Percentiles rank a stretch among this genome's conserved stretches.
Conservation (phyloP, 2,888 invertebrate species). For the Stegophylla sp. region DNA sequence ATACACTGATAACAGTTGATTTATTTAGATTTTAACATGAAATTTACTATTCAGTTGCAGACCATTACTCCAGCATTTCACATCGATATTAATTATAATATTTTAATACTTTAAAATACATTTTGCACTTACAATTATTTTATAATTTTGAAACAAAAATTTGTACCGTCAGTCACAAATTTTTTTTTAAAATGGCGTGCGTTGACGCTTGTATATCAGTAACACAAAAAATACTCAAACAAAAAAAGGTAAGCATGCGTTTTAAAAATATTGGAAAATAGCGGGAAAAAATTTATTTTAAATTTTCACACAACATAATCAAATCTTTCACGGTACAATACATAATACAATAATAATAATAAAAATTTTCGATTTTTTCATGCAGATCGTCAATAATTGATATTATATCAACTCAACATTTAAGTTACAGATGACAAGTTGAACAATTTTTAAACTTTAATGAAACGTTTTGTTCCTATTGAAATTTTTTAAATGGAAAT, state of each 20-base stretch:
- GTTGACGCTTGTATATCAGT: slow-evolving; percentile 34
- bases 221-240: slow-evolving; percentile 50
- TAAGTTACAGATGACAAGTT: too few relatives aligned
- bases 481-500: too few relatives aligned
- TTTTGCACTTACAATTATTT: background rate
- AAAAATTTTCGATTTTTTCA: too few relatives aligned
- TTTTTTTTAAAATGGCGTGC: slow-evolving; percentile 35
- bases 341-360: too few relatives aligned
- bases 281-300: too few relatives aligned
- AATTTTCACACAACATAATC: too few relatives aligned
- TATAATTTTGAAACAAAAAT: background rate
- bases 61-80: slow-evolving; percentile 17
- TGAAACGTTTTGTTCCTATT: too few relatives aligned
- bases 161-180: background rate
- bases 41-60: slow-evolving; percentile 31
- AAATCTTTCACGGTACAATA: too few relatives aligned
- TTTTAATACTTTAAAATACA: background rate
- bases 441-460: too few relatives aligned
- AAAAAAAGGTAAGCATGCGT: slow-evolving; percentile 42
- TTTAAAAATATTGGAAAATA: too few relatives aligned
- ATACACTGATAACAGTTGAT: slow-evolving; percentile 34
- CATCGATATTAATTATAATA: slow-evolving; percentile 12
- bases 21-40: slow-evolving; percentile 11
- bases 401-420: too few relatives aligned
- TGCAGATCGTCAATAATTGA: too few relatives aligned